A percentile compares a stretch with the other conserved stretches of the same genome.
Conservation (phyloP, 2,797 vertebrate species). For the Poeciliopsis presidionis region DNA sequence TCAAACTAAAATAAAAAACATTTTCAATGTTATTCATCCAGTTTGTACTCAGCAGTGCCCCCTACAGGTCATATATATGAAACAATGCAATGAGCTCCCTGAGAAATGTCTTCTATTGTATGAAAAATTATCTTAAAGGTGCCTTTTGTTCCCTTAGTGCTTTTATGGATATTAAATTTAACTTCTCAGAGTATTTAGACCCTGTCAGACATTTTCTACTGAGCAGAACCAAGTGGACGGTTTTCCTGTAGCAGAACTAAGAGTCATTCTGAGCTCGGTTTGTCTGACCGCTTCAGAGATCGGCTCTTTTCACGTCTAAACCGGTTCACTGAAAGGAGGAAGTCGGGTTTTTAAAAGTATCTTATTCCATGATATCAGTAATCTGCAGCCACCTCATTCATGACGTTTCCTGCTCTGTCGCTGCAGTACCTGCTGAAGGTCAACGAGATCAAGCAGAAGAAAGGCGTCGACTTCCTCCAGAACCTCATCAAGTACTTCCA, state of each 20-base stretch:
- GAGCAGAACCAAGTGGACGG: too few relatives aligned
- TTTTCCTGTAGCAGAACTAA: neutral
- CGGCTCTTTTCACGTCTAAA: neutral
- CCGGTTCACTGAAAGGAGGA: neutral
- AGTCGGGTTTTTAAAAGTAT: neutral
- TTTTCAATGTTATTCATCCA: neutral
- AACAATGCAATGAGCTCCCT: neutral
- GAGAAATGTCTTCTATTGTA: neutral
- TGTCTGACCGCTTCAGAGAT: neutral
- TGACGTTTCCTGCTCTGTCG: neutral
- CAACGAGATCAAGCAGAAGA: slow-evolving; percentile 98
- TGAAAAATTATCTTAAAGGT: neutral
- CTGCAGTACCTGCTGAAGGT: slow-evolving; percentile 95
- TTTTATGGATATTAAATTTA: neutral
- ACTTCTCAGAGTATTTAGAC: neutral
- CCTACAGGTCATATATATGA: neutral
- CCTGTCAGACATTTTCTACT: neutral
- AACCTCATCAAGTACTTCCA: slow-evolving; percentile 98
- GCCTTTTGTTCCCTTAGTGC: neutral
- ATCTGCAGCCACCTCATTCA: neutral
- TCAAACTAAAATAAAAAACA: neutral
- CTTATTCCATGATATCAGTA: neutral
- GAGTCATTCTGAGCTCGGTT: neutral
- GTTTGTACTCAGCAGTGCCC: neutral
- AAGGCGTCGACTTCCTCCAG: slow-evolving; percentile 95